Evolutionary conservation across 2,888 invertebrate genomes (phyloP).

Genomic region (Pristionchus arcanus): DNA sequence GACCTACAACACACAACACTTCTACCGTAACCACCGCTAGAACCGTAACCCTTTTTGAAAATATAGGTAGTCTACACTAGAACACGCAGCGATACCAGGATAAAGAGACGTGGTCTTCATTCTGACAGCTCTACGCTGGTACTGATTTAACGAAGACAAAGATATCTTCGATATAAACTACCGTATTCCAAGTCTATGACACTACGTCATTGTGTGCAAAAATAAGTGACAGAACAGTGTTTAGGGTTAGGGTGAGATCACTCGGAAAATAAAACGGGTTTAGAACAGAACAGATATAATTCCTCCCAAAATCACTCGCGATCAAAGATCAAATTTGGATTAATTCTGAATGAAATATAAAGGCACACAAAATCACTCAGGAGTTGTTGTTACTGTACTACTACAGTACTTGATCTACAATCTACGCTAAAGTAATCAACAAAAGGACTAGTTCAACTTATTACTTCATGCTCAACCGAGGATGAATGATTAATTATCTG

Average conservation of each 20-base stretch:
- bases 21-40: conserved; percentile 3
- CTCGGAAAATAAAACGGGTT: not conserved
- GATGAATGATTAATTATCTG: no score
- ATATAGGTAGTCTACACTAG: no score
- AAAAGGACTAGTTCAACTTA: no score
- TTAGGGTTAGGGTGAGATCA: not conserved
- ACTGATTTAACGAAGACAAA: no score
- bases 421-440: no score
- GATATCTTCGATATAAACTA: not conserved
- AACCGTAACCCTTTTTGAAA: no score
- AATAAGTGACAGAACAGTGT: not conserved
- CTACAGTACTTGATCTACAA: no score
- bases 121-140: no score
- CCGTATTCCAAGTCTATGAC: not conserved
- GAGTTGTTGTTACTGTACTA: not conserved
- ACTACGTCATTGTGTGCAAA: not conserved
- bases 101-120: no score
- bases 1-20: conserved; percentile 54
- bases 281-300: not conserved
- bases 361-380: not conserved
- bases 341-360: not conserved
- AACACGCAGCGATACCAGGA: no score
- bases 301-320: not conserved
- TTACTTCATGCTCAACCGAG: no score
- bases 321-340: conserved; percentile 6